These are phyloP conservation scores for Megaleporinus macrocephalus DNA, from an alignment of 2,113 vertebrate genomes.

Conservation along the genomic window DNA sequence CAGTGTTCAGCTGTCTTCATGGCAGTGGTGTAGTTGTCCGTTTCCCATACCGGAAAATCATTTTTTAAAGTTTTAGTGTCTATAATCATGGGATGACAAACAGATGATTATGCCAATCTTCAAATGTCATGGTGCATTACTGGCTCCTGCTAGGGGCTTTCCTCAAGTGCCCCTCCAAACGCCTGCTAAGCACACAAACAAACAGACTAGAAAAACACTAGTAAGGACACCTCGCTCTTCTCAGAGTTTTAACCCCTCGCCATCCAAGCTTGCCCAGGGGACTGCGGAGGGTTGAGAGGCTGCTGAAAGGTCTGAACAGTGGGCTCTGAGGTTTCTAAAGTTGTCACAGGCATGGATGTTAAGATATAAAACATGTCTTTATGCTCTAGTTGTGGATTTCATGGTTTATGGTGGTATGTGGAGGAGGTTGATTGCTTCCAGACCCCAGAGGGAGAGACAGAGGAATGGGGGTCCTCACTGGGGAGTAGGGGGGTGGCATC, in stretches of 20 bases:
- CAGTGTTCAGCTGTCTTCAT: conserved; percentile 19
- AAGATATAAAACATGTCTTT: conserved; percentile 76
- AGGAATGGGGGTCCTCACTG: conserved; percentile 18
- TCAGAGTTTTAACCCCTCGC: neutral
- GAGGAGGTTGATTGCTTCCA: conserved; percentile 75
- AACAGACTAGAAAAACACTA: neutral
- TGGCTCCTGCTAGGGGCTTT: neutral
- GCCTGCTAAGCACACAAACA: neutral
- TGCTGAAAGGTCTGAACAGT: conserved; percentile 56
- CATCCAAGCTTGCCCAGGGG: neutral
- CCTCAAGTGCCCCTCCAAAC: neutral
- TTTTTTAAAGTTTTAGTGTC: neutral
- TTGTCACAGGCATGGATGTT: conserved; percentile 70
- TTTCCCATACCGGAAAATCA: neutral
- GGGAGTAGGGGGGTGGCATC: conserved; percentile 46
- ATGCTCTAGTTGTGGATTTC: conserved; percentile 71
- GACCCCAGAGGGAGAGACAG: conserved; percentile 54
- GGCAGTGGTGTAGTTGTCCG: neutral
- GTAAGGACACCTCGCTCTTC: neutral
- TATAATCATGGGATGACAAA: conserved; percentile 29
- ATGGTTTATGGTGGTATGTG: conserved; percentile 73
- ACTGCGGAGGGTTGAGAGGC: conserved; percentile 30
- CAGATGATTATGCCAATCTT: conserved; percentile 17
- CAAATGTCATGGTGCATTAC: conserved; percentile 7
- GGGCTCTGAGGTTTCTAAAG: conserved; percentile 63